Evolutionary conservation across 2,888 invertebrate species (phyloP).

Genomic region (Clunio marinus): DNA sequence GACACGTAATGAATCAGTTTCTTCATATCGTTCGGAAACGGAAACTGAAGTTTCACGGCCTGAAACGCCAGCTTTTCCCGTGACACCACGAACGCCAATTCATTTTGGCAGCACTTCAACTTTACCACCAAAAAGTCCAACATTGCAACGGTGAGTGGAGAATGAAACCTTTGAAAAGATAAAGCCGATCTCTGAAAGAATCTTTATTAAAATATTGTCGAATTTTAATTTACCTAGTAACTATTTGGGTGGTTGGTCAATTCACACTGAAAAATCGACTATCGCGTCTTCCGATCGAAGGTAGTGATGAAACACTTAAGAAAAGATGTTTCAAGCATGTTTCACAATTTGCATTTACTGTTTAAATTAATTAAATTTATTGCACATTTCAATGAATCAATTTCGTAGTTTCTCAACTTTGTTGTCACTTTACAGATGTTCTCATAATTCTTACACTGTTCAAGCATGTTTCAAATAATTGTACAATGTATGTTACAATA

Average conservation of each 20-base stretch:
- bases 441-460: too few species aligned
- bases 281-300: slow-evolving; percentile 44
- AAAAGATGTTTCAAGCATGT: slow-evolving; percentile 11
- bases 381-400: too few species aligned
- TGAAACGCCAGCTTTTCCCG: slow-evolving; percentile 91
- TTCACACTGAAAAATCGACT: slow-evolving; percentile 44
- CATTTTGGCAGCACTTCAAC: slow-evolving; percentile 59
- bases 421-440: too few species aligned
- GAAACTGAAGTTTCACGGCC: slow-evolving; percentile 62
- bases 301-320: too few species aligned
- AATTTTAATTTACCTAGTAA: slow-evolving; percentile 41
- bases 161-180: neutral
- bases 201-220: slow-evolving; percentile 48
- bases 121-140: slow-evolving; percentile 77
- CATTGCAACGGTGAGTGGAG: slow-evolving; percentile 59
- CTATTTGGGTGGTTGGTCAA: slow-evolving; percentile 45
- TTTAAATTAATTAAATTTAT: too few species aligned
- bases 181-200: neutral
- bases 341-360: neutral
- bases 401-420: too few species aligned
- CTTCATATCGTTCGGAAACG: slow-evolving; percentile 62
- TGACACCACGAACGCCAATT: slow-evolving; percentile 83
- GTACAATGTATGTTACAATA: too few species aligned
- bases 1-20: slow-evolving; percentile 62
- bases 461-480: too few species aligned